Conservation (phyloP, 2,888 invertebrate genomes). For the Luperina nickerlii region DNA sequence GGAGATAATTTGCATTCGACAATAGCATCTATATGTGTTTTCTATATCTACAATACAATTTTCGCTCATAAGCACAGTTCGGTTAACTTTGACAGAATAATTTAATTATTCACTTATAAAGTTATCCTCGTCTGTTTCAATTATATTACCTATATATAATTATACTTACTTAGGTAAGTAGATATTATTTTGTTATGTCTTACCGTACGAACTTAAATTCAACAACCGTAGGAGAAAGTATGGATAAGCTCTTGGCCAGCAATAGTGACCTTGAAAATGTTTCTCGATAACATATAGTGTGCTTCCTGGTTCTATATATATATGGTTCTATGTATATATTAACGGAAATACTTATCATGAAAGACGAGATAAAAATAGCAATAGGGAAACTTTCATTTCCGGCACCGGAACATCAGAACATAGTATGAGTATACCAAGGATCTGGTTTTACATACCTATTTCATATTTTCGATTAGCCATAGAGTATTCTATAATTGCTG, state of each 20-base stretch:
- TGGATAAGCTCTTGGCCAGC: not conserved
- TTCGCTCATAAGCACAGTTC: not conserved
- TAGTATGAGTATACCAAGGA: not conserved
- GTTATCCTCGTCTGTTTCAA: constrained; percentile 8
- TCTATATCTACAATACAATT: not conserved
- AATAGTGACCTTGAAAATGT: not conserved
- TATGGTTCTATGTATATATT: too few species aligned
- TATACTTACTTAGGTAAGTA: not conserved
- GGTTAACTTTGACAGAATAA: constrained; percentile 15
- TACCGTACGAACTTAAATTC: not conserved
- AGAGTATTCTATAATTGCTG: not conserved
- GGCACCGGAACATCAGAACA: constrained; percentile 11
- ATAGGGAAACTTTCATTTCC: constrained; percentile 11
- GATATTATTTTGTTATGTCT: constrained; percentile 3
- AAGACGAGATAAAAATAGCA: constrained; percentile 14
- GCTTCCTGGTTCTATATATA: not conserved
- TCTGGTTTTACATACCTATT: not conserved
- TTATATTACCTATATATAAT: not conserved
- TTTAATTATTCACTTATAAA: constrained; percentile 24
- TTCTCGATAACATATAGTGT: not conserved
- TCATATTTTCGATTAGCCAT: not conserved
- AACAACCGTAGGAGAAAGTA: not conserved
- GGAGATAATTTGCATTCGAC: constrained; percentile 50
- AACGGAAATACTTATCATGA: not conserved
- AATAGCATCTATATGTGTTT: constrained; percentile 28